Base-by-base conservation (phyloP, 2,113 vertebrate genomes). In the Cinclus mexicanus region DNA sequence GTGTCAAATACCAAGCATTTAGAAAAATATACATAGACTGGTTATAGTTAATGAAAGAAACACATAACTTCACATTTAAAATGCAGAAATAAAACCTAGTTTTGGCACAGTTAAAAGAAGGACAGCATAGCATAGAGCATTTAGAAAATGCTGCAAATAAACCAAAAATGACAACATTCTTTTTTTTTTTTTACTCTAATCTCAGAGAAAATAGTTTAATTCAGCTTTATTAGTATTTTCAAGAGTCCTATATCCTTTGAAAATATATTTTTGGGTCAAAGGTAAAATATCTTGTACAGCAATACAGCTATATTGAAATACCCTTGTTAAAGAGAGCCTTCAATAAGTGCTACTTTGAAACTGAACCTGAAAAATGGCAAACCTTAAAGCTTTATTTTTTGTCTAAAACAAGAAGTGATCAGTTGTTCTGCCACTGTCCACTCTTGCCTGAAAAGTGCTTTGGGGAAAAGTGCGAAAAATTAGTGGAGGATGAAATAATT, bases 301-400 rank as follows among this genome's bases (percentile, higher is more conserved):
- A 83, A 11, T 79, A 50, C 20, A 44, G 25, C 24, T 86, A 1
- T 68, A 79, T 56, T 74, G 61, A 75, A 95, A 94, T 44, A 64
- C 16, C 47, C 72, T 79, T 95, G 33, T 93, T 91, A 89, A 71
- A 72, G n/a, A 95, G 49, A 80, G 9, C 9, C 29, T 86, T 95
- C 77, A 56, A 39, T 77, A 91, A 95, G 89, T 79, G 28, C 7
- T 82, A 35, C 35, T 95, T 95, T 93, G 90, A 96, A 96, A 95
- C 64, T 22, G 14, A 91, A 17, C 19, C 52, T 46, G 15, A 89
- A 74, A 14, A 87, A 46, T 37, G 37, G 29, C 21, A 56, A 47
- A 56, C 83, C 22, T 60, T 94, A 86, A 85, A 89, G 37, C 24
- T 78, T 15, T 4, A 7, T 55, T 14, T 55, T 2, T 65, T 49